Base-by-base conservation (phyloP, 1,140 invertebrate species). In the Eupeodes corollae region DNA sequence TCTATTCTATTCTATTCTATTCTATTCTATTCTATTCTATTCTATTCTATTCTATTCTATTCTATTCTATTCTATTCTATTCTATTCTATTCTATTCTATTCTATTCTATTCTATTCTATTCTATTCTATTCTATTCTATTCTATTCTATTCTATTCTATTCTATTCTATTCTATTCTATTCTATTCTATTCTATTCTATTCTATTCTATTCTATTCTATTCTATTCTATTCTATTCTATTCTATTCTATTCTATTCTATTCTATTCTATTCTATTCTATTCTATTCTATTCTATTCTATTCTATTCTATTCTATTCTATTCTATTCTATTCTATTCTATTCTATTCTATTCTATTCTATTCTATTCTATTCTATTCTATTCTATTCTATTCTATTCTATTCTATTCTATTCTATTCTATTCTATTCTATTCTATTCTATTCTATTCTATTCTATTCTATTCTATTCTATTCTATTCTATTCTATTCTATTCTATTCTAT, bases 21-120 rank as follows among this genome's bases (percentile, higher is more conserved):
- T 37, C 35, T 37, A 37, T 37, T 37, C 35, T 37, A 37, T 37
- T 37, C 35, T 37, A 37, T 37, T 37, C 35, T 37, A 37, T 37
- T 37, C 35, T 37, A 37, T 37, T 37, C 35, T 37, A 37, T 37
- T 37, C 35, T 37, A 37, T 37, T 37, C 35, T 37, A 37, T 37
- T 37, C 35, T 37, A 37, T 37, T 37, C 35, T 37, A 37, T 37
- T 37, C 35, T 37, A 37, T 37, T 37, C 35, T 37, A 37, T 37
- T 37, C 35, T 37, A 37, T 37, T 37, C 35, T 37, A 37, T 37
- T 37, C 35, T n/a, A 37, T 37, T 37, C 35, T 37, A 37, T 37
- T 37, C 35, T 37, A 37, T 37, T 37, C 35, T 37, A 37, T 37
- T 37, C 35, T 37, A 37, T 37, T 37, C 35, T 37, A 37, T 37